phyloP scores from a whole-genome alignment of 2,888 invertebrate species.

The Synergus umbraculus region DNA sequence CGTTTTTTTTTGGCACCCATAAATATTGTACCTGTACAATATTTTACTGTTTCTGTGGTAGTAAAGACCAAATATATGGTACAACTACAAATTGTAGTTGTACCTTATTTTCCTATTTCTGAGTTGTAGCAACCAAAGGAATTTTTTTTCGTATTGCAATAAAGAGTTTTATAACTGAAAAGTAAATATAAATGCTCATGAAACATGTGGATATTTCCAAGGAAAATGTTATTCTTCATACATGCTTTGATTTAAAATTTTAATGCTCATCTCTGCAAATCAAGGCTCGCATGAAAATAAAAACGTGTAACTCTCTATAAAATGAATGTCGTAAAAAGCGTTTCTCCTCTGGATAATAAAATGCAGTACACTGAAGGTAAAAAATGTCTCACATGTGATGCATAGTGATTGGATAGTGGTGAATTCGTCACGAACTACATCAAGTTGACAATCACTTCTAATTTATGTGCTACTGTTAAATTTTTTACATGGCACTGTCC shows the following conservation, averaged over 20 bases:
- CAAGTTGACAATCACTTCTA: slow-evolving; percentile 26
- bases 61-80: no score
- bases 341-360: slow-evolving; percentile 32
- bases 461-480: background rate
- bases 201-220: background rate
- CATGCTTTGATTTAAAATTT: background rate
- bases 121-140: no score
- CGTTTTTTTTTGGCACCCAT: no score
- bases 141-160: no score
- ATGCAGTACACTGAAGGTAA: slow-evolving; percentile 22
- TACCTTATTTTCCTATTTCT: no score
- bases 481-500: background rate
- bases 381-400: slow-evolving; percentile 27
- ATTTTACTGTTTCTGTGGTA: no score
- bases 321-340: slow-evolving; percentile 39
- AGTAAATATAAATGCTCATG: background rate
- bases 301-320: slow-evolving; percentile 4
- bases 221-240: background rate
- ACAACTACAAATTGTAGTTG: no score
- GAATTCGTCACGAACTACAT: slow-evolving; percentile 34
- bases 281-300: background rate
- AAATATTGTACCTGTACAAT: no score
- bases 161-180: background rate
- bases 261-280: background rate
- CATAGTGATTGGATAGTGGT: slow-evolving; percentile 38